Evolutionary conservation across 2,113 vertebrate genomes (phyloP), one percentile per base, ranked within the genome.

Genomic region (Zosterops pallidus): DNA sequence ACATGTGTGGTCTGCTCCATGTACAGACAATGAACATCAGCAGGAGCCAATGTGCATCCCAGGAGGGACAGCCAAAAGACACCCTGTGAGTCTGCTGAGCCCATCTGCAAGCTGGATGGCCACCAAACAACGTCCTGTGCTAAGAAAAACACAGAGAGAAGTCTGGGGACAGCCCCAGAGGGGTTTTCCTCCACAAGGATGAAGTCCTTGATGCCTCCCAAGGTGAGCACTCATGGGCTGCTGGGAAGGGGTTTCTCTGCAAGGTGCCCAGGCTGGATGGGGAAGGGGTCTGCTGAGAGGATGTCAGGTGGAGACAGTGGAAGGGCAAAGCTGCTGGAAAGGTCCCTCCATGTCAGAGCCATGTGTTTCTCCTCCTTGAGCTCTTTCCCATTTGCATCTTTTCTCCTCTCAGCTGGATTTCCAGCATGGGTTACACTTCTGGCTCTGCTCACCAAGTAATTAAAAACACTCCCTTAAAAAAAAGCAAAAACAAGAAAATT

Each of bases 401-500:
- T 39, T 6, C 44, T 93, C 56, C 35, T 59, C 31, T 60, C 3
- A 0, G 29, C 33, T 60, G 39, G 16, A n/a, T 91, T 89, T 91
- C 49, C 70, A 67, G 31, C 35, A 39, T 0, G 9, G 77, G 44
- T 70, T 84, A 14, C 21, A 29, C 76, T 84, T 74, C 57, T 91
- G 69, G 13, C 77, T 89, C 28, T 78, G 47, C n/a, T 76, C 62
- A 63, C 49, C 1, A 11, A 82, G 44, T 91, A 91, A 95, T 95
- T 95, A 91, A 91, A 96, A 96, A 39, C 80, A 94, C 2, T 64
- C 69, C 23, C 72, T 91, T 65, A 63, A 91, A 84, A 84, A 52
- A 70, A 1, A 82, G 42, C 52, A 84, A 79, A 94, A 86, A 0
- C 71, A 94, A 96, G 77, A 75, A 95, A 91, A 93, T 37, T 37